Evolutionary conservation across 2,797 vertebrate species (phyloP), one percentile per base, ranked within the genome.

Genomic region (Falco concolor): DNA sequence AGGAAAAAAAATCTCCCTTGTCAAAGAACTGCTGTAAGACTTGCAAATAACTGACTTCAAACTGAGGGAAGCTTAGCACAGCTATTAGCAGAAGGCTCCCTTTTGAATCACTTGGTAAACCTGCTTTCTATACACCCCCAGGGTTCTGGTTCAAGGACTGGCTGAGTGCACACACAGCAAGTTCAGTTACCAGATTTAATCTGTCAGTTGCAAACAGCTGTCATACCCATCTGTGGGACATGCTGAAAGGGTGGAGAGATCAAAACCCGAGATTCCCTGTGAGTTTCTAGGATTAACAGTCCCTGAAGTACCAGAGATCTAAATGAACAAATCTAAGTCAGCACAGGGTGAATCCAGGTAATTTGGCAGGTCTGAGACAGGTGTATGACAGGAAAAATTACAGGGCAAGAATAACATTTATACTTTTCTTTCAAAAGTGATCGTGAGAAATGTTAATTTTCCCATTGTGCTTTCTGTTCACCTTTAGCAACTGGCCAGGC

Each of bases 171-270:
- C 84, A 49, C 84, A 93, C 53, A 95, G 85, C 83, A 98, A 95
- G 95, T 95, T 95, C 93, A 90, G 74, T 87, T 94, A 95, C 90
- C 82, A 92, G 87, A 95, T 96, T 91, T 97, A 96, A 97, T 96
- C 73, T 96, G 87, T 81, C 94, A 94, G 79, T 86, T 78, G 90
- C 61, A 89, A 94, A 95, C 74, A 95, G 77, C 87, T 97, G 85
- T 84, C 76, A 96, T 96, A 94, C 92, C 88, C 83, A 95, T 95
- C 87, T 92, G 83, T 93, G 74, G 77, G 76, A 96, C 90, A 78
- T 75, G 79, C 72, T 94, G 82, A 84, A 96, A 94, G 67, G 69
- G 54, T 83, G 24, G 79, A 91, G 81, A 94, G 90, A 92, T 91
- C 92, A 97, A 95, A 96, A 92, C 60, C 85, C 4, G 15, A 84